Conservation (phyloP, 1,140 invertebrate species). For the Hyphantria cunea region DNA sequence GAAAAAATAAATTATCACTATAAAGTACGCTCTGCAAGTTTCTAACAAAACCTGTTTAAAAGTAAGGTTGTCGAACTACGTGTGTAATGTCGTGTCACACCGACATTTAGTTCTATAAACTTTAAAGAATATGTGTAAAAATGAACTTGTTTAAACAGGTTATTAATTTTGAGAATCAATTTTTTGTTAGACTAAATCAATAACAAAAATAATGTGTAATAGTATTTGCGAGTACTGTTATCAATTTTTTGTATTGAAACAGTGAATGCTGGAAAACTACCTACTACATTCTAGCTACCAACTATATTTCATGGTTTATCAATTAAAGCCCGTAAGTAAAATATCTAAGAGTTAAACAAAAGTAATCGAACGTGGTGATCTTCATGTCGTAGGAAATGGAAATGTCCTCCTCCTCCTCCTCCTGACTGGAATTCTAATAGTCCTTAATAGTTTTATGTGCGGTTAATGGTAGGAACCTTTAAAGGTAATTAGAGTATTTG, state of each 20-base stretch:
- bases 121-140: slow-evolving; percentile 6
- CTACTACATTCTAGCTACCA: background rate
- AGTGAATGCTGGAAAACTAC: background rate
- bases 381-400: slow-evolving; percentile 6
- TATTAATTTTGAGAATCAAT: background rate
- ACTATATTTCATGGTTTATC: background rate
- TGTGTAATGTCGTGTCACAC: background rate
- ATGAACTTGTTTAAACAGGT: no score
- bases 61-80: slow-evolving; percentile 5
- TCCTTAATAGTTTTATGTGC: slow-evolving; percentile 18
- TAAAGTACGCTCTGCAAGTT: background rate
- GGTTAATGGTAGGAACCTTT: slow-evolving; percentile 1
- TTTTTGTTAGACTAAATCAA: background rate
- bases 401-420: no score
- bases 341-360: slow-evolving; percentile 1
- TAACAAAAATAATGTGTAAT: no score
- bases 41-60: background rate
- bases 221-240: no score
- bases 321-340: background rate
- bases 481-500: slow-evolving; percentile 8
- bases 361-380: slow-evolving; percentile 10
- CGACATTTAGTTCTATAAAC: slow-evolving; percentile 4
- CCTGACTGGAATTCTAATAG: slow-evolving; percentile 13
- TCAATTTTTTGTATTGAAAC: no score
- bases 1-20: slow-evolving; percentile 67